A percentile compares a stretch with the other conserved stretches of the same genome.
These are phyloP conservation scores for Standfussiana lucernea DNA, from an alignment of 2,888 invertebrate genomes.

Conservation along the genomic window DNA sequence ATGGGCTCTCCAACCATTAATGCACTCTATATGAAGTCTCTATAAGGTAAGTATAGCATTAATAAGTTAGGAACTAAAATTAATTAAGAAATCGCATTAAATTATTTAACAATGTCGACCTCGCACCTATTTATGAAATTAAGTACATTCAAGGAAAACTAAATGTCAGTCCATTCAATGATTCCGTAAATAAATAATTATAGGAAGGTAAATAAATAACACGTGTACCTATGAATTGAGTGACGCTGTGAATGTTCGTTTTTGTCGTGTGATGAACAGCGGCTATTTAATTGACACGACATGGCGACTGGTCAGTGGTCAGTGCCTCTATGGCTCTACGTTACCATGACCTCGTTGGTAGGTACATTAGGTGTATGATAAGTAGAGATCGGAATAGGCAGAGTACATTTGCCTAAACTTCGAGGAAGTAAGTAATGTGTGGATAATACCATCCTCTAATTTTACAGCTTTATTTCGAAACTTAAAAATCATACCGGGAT, in stretches of 20 bases:
- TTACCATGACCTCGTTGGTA: neutral
- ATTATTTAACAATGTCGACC: neutral
- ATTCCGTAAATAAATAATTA: constrained; percentile 11
- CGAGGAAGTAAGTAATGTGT: no score
- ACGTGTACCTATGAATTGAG: constrained; percentile 25
- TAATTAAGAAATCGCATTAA: neutral
- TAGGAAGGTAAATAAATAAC: neutral
- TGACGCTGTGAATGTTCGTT: neutral
- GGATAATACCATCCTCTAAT: no score
- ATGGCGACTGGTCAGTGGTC: constrained; percentile 22
- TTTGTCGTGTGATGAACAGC: constrained; percentile 1
- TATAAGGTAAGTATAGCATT: neutral
- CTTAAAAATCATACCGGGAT: no score
- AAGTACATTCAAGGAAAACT: constrained; percentile 40
- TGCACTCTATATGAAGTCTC: no score
- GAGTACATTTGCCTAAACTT: no score
- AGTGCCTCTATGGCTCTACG: constrained; percentile 1
- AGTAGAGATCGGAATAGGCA: no score
- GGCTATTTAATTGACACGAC: constrained; percentile 12
- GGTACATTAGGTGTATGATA: neutral
- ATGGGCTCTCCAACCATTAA: no score
- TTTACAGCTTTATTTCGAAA: no score
- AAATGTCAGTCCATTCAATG: constrained; percentile 39
- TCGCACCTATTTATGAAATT: neutral
- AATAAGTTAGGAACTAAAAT: neutral